Evolutionary conservation across 2,888 invertebrate species (phyloP).

Genomic region (Heliconius sara): DNA sequence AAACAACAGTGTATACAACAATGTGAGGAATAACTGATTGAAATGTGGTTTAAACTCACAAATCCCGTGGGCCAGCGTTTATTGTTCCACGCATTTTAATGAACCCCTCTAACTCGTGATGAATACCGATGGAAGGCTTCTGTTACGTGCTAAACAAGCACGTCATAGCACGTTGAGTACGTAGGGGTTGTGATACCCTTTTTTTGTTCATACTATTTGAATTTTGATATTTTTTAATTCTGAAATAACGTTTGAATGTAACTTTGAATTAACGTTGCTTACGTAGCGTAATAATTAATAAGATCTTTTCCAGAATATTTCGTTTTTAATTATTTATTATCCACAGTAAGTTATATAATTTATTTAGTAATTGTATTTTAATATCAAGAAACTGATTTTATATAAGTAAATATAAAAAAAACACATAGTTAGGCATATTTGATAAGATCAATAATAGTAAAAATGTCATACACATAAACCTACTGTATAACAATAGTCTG

Average conservation of each 20-base stretch:
- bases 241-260: slow-evolving; percentile 9
- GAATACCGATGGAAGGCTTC: slow-evolving; percentile 74
- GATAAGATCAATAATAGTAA: too few species aligned
- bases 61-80: slow-evolving; percentile 71
- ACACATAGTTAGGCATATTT: too few species aligned
- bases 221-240: slow-evolving; percentile 26
- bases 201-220: slow-evolving; percentile 37
- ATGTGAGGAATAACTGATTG: slow-evolving; percentile 71
- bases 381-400: too few species aligned
- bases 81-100: slow-evolving; percentile 81
- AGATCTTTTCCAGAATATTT: not conserved
- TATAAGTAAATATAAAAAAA: too few species aligned
- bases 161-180: slow-evolving; percentile 23
- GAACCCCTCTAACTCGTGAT: slow-evolving; percentile 66
- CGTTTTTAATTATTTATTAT: not conserved
- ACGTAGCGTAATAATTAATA: slow-evolving; percentile 6
- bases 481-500: too few species aligned
- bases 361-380: too few species aligned
- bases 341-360: not conserved
- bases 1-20: slow-evolving; percentile 57
- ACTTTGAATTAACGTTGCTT: slow-evolving; percentile 6
- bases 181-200: slow-evolving; percentile 27
- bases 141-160: slow-evolving; percentile 59
- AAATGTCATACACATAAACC: too few species aligned
- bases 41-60: slow-evolving; percentile 73